Base-by-base conservation (phyloP, 2,888 invertebrate genomes). In the Athalia cordata region DNA sequence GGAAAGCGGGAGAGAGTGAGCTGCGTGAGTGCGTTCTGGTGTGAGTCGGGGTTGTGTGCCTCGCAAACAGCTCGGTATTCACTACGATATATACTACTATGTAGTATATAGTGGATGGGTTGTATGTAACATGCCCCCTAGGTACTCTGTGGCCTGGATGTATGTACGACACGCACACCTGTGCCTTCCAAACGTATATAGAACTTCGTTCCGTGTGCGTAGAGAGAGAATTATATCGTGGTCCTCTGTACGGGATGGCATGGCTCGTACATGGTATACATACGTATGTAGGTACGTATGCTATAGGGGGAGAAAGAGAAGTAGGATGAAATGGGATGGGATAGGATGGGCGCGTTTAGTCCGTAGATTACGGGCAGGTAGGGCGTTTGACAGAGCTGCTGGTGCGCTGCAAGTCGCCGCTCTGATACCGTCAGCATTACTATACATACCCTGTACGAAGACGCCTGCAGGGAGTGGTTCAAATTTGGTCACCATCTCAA, bases 261-360 rank as follows among this genome's bases (percentile, higher is more conserved):
- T 15, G 29, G 64, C 57, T 57, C 62, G 61, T 77, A 70, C 62
- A 65, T 77, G 61, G 55, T 11, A 47, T 55, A 64, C 68, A 55
- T 75, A 49, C 65, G 76, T 70, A 52, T 64, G 67, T 79, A 70
- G 79, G 78, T 68, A 75, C 70, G 78, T 62, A 77, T 75, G 81
- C 29, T 29, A 81, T 79, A 70, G 55, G 65, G 61, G 74, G 55
- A 74, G 50, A 61, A 76, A 72, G 68, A 74, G 76, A 57, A 78
- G 66, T 47, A 49, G 70, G 68, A 15, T 50, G 76, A 77, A 70
- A 72, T 78, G 59, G 72, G 59, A 74, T 79, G 68, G 49, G 55
- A 47, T 55, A 68, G 75, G 59, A 52, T 64, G 62, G 75, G 75
- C 64, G 75, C 75, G 75, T 75, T 75, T 75, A 13, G 62, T 75